Evolutionary conservation across 2,888 invertebrate genomes (phyloP).

Genomic region (Linnaemya tessellans): DNA sequence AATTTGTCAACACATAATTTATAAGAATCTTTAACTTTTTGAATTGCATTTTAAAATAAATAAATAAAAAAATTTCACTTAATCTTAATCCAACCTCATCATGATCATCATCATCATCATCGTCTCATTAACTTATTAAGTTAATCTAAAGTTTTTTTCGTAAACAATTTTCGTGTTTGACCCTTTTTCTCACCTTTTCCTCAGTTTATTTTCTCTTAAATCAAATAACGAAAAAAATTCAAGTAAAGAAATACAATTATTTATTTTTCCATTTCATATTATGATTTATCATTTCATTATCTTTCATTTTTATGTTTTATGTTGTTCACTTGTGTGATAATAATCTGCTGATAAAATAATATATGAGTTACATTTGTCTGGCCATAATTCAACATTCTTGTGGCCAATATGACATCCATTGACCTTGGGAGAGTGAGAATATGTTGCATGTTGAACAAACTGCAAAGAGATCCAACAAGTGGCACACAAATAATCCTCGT

Average conservation of each 20-base stretch:
- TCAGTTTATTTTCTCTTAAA: slow-evolving; percentile 5
- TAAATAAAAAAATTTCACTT: neutral
- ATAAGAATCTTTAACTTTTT: slow-evolving; percentile 43
- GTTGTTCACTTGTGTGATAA: slow-evolving; percentile 61
- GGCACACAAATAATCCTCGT: neutral
- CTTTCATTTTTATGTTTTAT: slow-evolving; percentile 57
- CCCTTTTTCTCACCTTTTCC: slow-evolving; percentile 49
- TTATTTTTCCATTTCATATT: slow-evolving; percentile 13
- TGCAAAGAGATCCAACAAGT: neutral
- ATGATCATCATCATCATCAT: too few species aligned
- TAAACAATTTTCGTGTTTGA: slow-evolving; percentile 30
- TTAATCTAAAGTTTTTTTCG: slow-evolving; percentile 11
- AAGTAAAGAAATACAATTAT: slow-evolving; percentile 34
- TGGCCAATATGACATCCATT: slow-evolving; percentile 53
- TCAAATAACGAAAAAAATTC: neutral
- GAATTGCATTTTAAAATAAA: neutral
- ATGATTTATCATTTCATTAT: slow-evolving; percentile 68
- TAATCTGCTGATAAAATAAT: slow-evolving; percentile 55
- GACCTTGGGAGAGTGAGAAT: slow-evolving; percentile 63
- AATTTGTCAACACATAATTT: slow-evolving; percentile 66
- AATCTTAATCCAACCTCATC: slow-evolving; percentile 22
- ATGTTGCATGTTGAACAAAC: slow-evolving; percentile 52
- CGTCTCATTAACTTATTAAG: slow-evolving; percentile 43
- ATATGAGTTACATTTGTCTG: slow-evolving; percentile 42
- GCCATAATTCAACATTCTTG: slow-evolving; percentile 55